phyloP scores from a whole-genome alignment of 2,888 invertebrate genomes.

The Rotaria socialis region DNA sequence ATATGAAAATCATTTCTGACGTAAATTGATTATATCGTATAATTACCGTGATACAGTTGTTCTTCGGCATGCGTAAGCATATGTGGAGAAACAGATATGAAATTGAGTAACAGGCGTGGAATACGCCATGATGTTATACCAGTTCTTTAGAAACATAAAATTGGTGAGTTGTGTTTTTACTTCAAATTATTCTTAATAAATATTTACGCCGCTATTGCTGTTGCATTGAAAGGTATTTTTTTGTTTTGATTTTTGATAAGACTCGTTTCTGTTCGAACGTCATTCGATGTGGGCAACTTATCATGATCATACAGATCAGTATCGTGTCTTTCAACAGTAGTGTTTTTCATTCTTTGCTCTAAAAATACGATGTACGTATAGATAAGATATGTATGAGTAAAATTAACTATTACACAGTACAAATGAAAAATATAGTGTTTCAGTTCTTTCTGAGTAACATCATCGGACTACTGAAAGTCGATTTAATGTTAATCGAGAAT shows the following conservation, averaged over 20 bases:
- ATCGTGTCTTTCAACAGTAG: too few species aligned
- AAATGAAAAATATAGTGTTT: too few species aligned
- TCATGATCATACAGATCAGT: too few species aligned
- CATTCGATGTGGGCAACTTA: neutral
- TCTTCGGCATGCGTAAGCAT: conserved; percentile 6
- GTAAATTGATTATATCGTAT: neutral
- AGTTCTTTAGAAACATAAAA: neutral
- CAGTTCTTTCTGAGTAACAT: too few species aligned
- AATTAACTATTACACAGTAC: too few species aligned
- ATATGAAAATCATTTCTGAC: neutral
- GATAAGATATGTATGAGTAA: too few species aligned
- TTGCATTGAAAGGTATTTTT: neutral
- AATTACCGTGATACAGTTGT: neutral
- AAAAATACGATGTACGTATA: too few species aligned
- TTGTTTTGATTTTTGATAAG: neutral
- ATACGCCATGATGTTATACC: conserved; percentile 2
- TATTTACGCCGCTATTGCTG: neutral
- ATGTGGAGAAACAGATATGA: neutral
- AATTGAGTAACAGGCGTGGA: neutral
- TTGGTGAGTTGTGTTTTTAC: too few species aligned
- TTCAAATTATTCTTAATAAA: too few species aligned
- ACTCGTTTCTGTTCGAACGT: neutral
- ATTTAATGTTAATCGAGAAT: too few species aligned
- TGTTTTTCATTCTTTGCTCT: too few species aligned
- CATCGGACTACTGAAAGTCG: too few species aligned